phyloP scores from a whole-genome alignment of 2,797 vertebrate genomes.

The Spinibarbus caldwelli region DNA sequence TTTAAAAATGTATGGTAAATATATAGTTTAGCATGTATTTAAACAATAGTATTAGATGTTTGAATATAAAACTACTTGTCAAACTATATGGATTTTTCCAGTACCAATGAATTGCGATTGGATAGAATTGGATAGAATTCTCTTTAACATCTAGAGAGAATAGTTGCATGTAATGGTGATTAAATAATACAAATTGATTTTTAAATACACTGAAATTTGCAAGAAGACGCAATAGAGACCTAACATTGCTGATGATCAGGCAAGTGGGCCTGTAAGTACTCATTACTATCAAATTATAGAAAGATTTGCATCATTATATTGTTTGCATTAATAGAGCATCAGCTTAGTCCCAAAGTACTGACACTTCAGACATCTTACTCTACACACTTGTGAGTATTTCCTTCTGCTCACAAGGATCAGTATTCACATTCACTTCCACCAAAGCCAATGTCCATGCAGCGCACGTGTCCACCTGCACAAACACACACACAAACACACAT shows the following conservation, averaged over 20 bases:
- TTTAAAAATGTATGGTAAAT: not conserved
- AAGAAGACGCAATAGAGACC: not conserved
- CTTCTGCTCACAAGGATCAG: not conserved
- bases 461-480: conserved; percentile 18
- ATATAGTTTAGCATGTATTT: too few relatives aligned
- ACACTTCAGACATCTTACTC: not conserved
- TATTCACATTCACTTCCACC: conserved; percentile 19
- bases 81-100: too few relatives aligned
- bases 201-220: not conserved
- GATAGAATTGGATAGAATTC: too few relatives aligned
- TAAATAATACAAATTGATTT: not conserved
- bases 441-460: conserved; percentile 6
- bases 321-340: not conserved
- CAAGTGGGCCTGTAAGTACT: not conserved
- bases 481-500: conserved; percentile 27
- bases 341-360: not conserved
- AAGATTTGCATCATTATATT: not conserved
- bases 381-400: not conserved
- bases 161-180: not conserved
- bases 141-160: too few relatives aligned
- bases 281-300: not conserved
- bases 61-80: too few relatives aligned
- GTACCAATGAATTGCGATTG: too few relatives aligned
- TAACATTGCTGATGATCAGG: not conserved
- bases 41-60: too few relatives aligned